Base-by-base conservation (phyloP, 2,113 vertebrate genomes). In the Quiscalus mexicanus region DNA sequence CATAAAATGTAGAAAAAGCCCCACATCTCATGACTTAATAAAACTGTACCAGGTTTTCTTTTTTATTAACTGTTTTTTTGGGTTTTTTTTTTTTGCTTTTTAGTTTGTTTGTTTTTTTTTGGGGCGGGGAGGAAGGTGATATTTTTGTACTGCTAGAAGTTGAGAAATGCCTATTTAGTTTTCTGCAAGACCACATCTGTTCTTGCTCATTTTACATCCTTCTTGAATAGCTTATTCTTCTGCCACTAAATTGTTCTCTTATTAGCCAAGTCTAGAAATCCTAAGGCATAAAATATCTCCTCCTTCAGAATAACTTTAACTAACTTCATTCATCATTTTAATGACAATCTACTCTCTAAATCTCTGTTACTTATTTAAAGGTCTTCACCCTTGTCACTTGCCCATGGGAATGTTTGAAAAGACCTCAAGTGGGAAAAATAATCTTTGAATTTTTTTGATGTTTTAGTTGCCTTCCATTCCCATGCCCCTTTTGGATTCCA, bases 251-350 rank as follows among this genome's bases (percentile, higher is more conserved):
- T 49, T 90, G 30, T 68, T 87, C 59, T 89, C 55, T 88, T 86
- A 44, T 37, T 93, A 88, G 56, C 42, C 73, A 69, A 93, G 35
- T 47, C 42, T 78, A 92, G 41, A 94, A 77, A 63, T 94, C 59
- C 59, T 80, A 83, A 91, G 71, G 52, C 47, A 49, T 47, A 63
- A 60, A 84, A 95, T 18, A 28, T 59, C 31, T 82, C 53, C 82
- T 96, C 84, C 74, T 93, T 73, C 96, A 90, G 44, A 96, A 90
- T 75, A 95, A 84, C 67, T 82, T 87, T 62, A 92, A 91, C 41
- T 62, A 92, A 90, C 41, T 93, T 77, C 41, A 69, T 90, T 67
- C 37, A 93, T 93, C 52, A 55, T 92, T 95, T 92, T 60, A 59
- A 39, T 95, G 81, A n/a, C 70, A 90, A 76, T 77, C 25, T 69